These are phyloP conservation scores for Dyspetes luteomarginatus DNA, from an alignment of 2,888 invertebrate genomes.

Conservation along the genomic window DNA sequence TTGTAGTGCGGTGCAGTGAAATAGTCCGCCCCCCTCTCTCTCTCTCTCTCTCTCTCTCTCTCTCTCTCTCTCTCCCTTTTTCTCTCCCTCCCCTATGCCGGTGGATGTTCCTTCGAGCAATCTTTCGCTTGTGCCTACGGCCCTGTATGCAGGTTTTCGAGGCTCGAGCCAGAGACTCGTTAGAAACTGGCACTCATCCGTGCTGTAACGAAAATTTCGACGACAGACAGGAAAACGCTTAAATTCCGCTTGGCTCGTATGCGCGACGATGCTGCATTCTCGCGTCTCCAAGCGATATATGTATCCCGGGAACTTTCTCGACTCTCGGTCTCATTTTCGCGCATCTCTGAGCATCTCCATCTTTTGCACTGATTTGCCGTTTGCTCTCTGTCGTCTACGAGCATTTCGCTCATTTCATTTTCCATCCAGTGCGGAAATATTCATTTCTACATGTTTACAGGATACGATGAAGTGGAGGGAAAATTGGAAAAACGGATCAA, in stretches of 20 bases:
- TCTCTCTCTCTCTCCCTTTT: background rate
- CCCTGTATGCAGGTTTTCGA: conserved; percentile 17
- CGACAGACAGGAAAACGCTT: conserved; percentile 19
- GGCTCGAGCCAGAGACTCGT: conserved; percentile 41
- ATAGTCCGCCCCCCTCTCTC: conserved; percentile 9
- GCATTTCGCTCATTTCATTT: background rate
- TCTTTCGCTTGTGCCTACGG: conserved; percentile 23
- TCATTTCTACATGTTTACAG: too few relatives aligned
- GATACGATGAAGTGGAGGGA: too few relatives aligned
- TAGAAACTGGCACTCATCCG: conserved; percentile 37
- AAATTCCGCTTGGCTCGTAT: conserved; percentile 19
- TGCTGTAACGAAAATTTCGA: conserved; percentile 45
- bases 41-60: background rate
- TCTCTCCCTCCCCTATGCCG: background rate
- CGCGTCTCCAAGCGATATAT: background rate
- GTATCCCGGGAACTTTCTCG: conserved; percentile 1
- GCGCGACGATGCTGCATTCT: conserved; percentile 2
- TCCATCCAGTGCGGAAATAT: too few relatives aligned
- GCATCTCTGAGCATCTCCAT: too few relatives aligned
- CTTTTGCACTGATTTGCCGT: too few relatives aligned
- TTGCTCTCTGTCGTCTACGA: too few relatives aligned
- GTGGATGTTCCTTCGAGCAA: conserved; percentile 2
- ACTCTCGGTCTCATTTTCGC: background rate
- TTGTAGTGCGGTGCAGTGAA: conserved; percentile 1
- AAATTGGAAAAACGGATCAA: too few relatives aligned